Evolutionary conservation across 2,113 vertebrate genomes (phyloP), one percentile per base, ranked within the genome.

Genomic region (Oncorhynchus masou): DNA sequence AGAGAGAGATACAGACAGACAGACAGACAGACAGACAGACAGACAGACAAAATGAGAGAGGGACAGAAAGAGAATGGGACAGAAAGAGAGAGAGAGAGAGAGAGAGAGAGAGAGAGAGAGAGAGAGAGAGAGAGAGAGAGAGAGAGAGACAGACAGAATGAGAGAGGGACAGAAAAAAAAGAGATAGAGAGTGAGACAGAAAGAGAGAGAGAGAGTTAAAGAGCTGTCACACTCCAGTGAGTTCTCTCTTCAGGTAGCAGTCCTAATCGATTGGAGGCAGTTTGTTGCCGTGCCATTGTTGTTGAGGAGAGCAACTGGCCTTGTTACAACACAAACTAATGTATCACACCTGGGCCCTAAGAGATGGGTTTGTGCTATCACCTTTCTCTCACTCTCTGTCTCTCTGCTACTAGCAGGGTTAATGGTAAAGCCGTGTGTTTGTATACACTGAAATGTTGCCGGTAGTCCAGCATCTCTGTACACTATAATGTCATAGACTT

Each of bases 91-190:
- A 25, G 22, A 25, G 73, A 51, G 67, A 74, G 77, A 78, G 71
- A 74, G 60, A 69, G 78, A 76, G 71, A 60, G 39, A 31, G 69
- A 60, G 67, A 74, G 75, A 77, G 68, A 77, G 72, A 68, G 79
- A 12, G 11, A 68, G 74, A 51, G 67, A 74, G 77, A 76, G 71
- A 74, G 51, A 74, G 6, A n/a, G 20, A 45, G 67, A 39, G 1
- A 51, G 29, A 25, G 22, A 31, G 15, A 31, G 27, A 67, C 9
- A 67, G 27, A 67, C 4, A 31, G n/a, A n/a, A n/a, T n/a, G 65
- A 31, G 29, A 31, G 13, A 7, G 25, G 34, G 29, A 65, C n/a
- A 65, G 62, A 11, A 24, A 16, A n/a, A n/a, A n/a, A n/a, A n/a
- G n/a, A n/a, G n/a, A n/a, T n/a, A 31, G 65, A 31, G 29, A 31